Percentiles rank a stretch among this genome's conserved stretches.
Evolutionary conservation across 2,113 vertebrate species (phyloP).

Genomic region (Jaculus jaculus): DNA sequence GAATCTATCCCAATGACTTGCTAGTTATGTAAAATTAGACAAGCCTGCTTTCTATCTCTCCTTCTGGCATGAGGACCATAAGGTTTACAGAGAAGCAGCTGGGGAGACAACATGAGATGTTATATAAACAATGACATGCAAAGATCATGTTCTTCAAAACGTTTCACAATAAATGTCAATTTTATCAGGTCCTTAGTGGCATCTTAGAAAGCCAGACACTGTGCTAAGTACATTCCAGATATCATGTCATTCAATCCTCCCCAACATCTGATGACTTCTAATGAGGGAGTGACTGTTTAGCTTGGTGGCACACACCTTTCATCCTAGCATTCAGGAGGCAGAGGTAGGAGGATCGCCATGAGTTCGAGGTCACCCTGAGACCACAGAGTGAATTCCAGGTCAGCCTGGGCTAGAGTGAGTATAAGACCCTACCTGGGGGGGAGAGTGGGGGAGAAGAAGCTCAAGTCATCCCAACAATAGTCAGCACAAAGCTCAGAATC

Average conservation of each 20-base stretch:
- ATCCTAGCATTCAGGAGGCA: too few relatives aligned
- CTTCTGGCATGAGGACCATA: constrained; percentile 41
- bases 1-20: background rate
- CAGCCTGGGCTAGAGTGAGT: too few relatives aligned
- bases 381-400: too few relatives aligned
- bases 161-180: constrained; percentile 19
- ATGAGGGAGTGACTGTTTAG: background rate
- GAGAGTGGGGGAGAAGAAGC: too few relatives aligned
- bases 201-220: background rate
- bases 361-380: too few relatives aligned
- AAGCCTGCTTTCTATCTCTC: constrained; percentile 4
- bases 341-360: too few relatives aligned
- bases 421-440: too few relatives aligned
- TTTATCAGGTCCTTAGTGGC: background rate
- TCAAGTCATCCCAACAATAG: background rate
- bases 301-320: too few relatives aligned
- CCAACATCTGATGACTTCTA: background rate
- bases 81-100: background rate
- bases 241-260: background rate
- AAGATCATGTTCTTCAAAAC: background rate
- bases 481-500: constrained; percentile 26
- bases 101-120: constrained; percentile 36
- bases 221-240: background rate
- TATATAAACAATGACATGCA: constrained; percentile 25
- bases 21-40: constrained; percentile 10